phyloP scores from a whole-genome alignment of 2,888 invertebrate genomes.

The Sipha maydis region DNA sequence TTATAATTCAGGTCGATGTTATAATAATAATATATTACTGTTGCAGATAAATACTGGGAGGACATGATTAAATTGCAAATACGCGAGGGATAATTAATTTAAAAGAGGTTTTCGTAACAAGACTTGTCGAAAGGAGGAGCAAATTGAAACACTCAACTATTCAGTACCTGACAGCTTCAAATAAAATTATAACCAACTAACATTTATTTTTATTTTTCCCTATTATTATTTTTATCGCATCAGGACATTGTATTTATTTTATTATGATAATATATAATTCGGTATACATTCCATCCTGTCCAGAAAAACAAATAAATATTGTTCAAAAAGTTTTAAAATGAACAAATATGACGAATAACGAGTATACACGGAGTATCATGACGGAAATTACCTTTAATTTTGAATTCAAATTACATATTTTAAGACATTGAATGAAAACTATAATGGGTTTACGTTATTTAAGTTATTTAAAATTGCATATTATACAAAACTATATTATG shows the following conservation, averaged over 20 bases:
- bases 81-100: constrained; percentile 40
- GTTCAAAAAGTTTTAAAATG: no score
- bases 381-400: no score
- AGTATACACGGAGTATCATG: no score
- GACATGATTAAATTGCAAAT: constrained; percentile 36
- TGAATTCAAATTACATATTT: no score
- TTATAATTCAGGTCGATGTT: constrained; percentile 30
- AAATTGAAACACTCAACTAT: constrained; percentile 19
- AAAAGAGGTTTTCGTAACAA: constrained; percentile 10
- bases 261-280: not conserved
- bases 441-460: no score
- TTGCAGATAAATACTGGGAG: not conserved
- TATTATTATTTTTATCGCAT: not conserved
- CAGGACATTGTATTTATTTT: not conserved
- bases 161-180: constrained; percentile 11
- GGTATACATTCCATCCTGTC: not conserved
- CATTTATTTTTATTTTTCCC: not conserved
- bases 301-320: not conserved
- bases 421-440: no score
- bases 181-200: not conserved
- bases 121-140: not conserved
- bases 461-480: no score
- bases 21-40: constrained; percentile 9
- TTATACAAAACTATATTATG: no score
- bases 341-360: not conserved